Conservation (phyloP, 2,797 vertebrate genomes). For the Agapornis canus region DNA sequence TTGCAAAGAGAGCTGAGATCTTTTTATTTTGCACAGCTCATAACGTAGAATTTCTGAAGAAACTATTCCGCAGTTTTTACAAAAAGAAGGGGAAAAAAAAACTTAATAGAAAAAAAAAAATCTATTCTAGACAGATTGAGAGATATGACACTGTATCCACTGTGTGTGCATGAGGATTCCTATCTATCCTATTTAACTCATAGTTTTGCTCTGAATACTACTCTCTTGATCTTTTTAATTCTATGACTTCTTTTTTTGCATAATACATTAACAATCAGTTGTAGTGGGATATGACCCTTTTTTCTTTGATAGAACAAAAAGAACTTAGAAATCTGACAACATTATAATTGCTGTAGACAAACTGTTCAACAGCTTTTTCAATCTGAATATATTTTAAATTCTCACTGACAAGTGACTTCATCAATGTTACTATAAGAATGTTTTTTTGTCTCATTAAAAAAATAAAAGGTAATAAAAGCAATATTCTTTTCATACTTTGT, state of each 20-base stretch:
- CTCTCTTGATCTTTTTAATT: neutral
- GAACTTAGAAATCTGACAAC: neutral
- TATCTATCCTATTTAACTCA: neutral
- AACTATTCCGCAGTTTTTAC: neutral
- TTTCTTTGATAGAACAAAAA: slow-evolving; percentile 2
- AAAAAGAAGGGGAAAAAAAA: neutral
- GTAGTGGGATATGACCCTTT: neutral
- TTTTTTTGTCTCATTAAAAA: neutral
- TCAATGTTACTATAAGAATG: neutral
- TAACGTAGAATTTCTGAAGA: neutral
- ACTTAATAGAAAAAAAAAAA: neutral
- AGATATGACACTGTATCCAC: neutral
- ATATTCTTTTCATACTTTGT: neutral
- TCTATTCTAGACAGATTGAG: neutral
- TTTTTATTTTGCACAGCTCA: neutral
- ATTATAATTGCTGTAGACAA: neutral
- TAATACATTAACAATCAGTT: slow-evolving; percentile 11
- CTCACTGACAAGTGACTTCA: neutral
- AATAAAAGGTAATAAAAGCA: neutral
- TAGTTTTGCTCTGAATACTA: neutral
- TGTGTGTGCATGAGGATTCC: neutral
- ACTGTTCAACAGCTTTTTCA: neutral
- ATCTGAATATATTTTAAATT: neutral
- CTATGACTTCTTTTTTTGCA: neutral
- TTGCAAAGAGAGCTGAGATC: neutral